Percentiles rank a stretch among this genome's conserved stretches.
Evolutionary conservation across 2,888 invertebrate genomes (phyloP).

Genomic region (Romanomermis culicivorax): DNA sequence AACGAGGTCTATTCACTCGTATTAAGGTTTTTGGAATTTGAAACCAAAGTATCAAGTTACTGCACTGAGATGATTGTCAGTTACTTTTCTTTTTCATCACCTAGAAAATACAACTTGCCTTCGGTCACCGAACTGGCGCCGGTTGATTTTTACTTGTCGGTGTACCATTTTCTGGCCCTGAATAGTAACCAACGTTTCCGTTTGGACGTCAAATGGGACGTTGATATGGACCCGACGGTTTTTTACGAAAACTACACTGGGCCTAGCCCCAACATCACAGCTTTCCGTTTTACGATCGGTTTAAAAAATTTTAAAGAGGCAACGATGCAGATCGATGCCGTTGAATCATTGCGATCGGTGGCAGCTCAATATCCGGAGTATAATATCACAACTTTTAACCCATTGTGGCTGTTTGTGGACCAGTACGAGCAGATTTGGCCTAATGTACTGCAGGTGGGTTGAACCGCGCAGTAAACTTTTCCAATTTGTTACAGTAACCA

Average conservation of each 20-base stretch:
- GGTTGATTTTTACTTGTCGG: constrained; percentile 13
- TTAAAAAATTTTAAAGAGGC: constrained; percentile 19
- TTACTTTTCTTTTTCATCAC: no score
- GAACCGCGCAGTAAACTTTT: no score
- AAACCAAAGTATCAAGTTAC: no score
- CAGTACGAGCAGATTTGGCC: constrained; percentile 28
- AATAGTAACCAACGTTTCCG: constrained; percentile 8
- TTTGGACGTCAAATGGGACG: constrained; percentile 3
- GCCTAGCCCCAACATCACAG: neutral
- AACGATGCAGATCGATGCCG: constrained; percentile 23
- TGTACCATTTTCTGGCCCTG: constrained; percentile 7
- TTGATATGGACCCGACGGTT: neutral
- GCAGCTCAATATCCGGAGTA: constrained; percentile 16
- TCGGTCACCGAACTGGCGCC: neutral
- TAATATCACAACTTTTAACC: constrained; percentile 28
- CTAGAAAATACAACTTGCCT: neutral
- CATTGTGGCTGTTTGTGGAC: constrained; percentile 28
- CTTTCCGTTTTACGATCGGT: constrained; percentile 22
- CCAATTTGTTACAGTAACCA: no score
- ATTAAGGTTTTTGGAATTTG: no score
- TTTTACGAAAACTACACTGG: constrained; percentile 12
- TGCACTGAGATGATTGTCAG: no score
- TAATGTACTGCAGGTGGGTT: constrained; percentile 24
- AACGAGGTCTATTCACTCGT: no score
- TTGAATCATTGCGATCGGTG: constrained; percentile 19